Base-by-base conservation (phyloP, 1,140 invertebrate species). In the Lordiphosa collinella region DNA sequence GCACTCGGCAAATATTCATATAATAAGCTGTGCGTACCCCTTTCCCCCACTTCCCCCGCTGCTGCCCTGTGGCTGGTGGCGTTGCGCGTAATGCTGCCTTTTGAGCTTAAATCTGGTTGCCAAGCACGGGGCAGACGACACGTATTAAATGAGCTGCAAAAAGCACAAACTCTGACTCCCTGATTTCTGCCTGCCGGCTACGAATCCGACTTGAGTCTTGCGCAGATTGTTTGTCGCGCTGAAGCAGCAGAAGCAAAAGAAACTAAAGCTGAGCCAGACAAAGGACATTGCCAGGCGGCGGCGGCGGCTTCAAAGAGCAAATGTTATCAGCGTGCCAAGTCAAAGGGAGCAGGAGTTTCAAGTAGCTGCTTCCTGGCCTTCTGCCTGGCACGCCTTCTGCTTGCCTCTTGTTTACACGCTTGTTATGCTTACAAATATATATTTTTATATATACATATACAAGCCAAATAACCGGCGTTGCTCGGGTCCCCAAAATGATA, bases 121-220 rank as follows among this genome's bases (percentile, higher is more conserved):
- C 75, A 80, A 69, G 75, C 74, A 80, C 63, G 75, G 75, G 57
- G 64, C 74, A 79, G 75, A 79, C 74, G 75, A 80, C 74, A 79
- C 74, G 74, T 79, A 79, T 79, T 79, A 80, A 79, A 79, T 80
- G 74, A 80, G 75, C 75, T 80, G 70, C 75, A 70, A 80, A 74
- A 29, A 67, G 52, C 55, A 65, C 56, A 66, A 49, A 29, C 25
- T 29, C 25, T 12, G 12, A 11, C 40, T 43, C 14, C 14, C 44
- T 31, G 14, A 54, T 22, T 29, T 12, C 49, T 50, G 34, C 50
- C 66, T 59, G 16, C 49, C 36, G 61, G 55, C 68, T 55, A 38
- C 35, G 62, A 61, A 48, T 61, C 40, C 47, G 40, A 48, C 58
- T 55, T 47, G 52, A 73, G 51, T 79, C 75, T 59, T 80, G 75